A percentile compares a stretch with the other conserved stretches of the same genome.
These are phyloP conservation scores for Hypselothyrea guttata DNA, from an alignment of 2,888 invertebrate genomes.

Conservation along the genomic window DNA sequence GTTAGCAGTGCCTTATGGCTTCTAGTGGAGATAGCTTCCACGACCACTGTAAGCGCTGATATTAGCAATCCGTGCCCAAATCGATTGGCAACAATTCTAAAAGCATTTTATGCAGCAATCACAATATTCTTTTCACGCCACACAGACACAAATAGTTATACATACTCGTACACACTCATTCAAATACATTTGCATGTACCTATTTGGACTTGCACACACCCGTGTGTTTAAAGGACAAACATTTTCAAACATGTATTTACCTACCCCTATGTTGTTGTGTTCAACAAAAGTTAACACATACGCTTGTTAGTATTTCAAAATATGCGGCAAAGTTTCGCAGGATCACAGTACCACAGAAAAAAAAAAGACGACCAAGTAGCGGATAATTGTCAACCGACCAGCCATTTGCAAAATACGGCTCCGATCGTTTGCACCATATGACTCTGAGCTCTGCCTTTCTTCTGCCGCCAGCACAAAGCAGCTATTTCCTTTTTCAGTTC, in stretches of 20 bases:
- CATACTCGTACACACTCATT: constrained; percentile 2
- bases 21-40: constrained; percentile 22
- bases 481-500: too few relatives aligned
- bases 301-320: too few relatives aligned
- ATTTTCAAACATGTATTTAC: too few relatives aligned
- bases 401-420: constrained; percentile 72
- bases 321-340: too few relatives aligned
- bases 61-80: constrained; percentile 71
- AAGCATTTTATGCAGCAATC: constrained; percentile 76
- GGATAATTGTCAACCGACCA: constrained; percentile 26
- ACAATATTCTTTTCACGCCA: constrained; percentile 73
- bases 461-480: constrained; percentile 15
- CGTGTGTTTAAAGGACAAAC: too few relatives aligned
- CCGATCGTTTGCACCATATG: constrained; percentile 73
- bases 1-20: constrained; percentile 43
- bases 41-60: constrained; percentile 26
- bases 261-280: too few relatives aligned
- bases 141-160: constrained; percentile 26
- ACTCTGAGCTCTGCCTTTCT: constrained; percentile 41
- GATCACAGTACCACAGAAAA: constrained; percentile 5
- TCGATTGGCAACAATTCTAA: constrained; percentile 77
- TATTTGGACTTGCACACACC: background rate
- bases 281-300: too few relatives aligned
- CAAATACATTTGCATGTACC: background rate
- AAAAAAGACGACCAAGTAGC: constrained; percentile 19